Evolutionary conservation across 2,888 invertebrate species (phyloP).

Genomic region (Ligdia adustata): DNA sequence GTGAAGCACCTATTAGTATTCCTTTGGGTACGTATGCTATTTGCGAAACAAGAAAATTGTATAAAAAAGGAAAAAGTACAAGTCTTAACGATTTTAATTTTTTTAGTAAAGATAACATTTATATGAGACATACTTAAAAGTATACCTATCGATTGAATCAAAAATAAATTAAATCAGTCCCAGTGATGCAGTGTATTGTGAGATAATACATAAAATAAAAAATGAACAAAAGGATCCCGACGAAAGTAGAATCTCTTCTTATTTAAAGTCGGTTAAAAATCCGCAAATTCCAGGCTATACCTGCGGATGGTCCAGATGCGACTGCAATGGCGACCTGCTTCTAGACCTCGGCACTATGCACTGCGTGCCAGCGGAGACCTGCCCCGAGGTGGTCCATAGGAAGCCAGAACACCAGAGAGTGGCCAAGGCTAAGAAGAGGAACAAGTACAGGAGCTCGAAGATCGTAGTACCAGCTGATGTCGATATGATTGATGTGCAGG

Average conservation of each 20-base stretch:
- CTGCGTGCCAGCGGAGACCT: slow-evolving; percentile 44
- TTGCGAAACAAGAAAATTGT: no score
- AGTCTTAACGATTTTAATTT: no score
- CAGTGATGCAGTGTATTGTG: no score
- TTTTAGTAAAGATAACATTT: no score
- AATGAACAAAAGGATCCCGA: no score
- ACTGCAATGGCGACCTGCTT: slow-evolving; percentile 57
- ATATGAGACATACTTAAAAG: no score
- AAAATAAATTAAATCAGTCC: no score
- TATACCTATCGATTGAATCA: no score
- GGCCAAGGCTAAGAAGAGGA: slow-evolving; percentile 12
- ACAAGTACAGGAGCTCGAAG: slow-evolving; percentile 4
- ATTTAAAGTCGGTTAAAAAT: not conserved
- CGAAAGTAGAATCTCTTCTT: no score
- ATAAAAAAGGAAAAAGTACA: no score
- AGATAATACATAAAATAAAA: no score
- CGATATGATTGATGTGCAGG: slow-evolving; percentile 19
- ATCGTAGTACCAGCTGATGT: slow-evolving; percentile 19
- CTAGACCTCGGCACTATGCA: slow-evolving; percentile 46
- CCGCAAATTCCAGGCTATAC: slow-evolving; percentile 55
- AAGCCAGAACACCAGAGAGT: slow-evolving; percentile 10
- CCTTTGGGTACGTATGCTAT: slow-evolving; percentile 49
- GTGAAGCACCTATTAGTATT: slow-evolving; percentile 42
- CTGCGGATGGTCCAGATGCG: slow-evolving; percentile 75
- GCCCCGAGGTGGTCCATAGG: slow-evolving; percentile 23